Base-by-base conservation (phyloP, 1,140 invertebrate species). In the Drosophila prosaltans region DNA sequence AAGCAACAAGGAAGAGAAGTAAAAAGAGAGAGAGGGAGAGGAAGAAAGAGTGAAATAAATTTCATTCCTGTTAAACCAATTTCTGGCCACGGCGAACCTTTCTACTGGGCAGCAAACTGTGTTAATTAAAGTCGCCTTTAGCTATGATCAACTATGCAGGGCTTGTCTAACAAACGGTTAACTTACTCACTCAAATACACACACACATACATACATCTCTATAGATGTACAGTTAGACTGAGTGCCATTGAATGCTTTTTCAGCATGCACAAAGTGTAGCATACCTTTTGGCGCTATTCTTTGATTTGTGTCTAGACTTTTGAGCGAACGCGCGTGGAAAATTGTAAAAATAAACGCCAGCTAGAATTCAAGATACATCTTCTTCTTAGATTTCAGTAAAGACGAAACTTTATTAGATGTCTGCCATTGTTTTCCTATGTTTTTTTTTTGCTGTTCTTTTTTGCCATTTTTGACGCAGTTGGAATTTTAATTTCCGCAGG, bases 401-500 rank as follows among this genome's bases (percentile, higher is more conserved):
- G 45, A 69, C 69, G 71, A 80, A 80, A 74, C 51, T 74, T 70
- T 72, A 78, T 72, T 66, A 79, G 70, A 73, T 69, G 72, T 67
- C 57, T 65, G 65, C 64, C 69, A 54, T 5, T 71, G 57, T 67
- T 54, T 68, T 51, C 69, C 54, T 57, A 32, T 71, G 11, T 24
- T 48, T 45, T 21, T 57, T 10, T 48, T 57, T 16, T 58, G n/a
- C 16, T 48, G 4, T 60, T 41, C 60, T 41, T 69, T 69, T 59
- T 65, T 65, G 59, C 60, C 72, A 70, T 72, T 75, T 75, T 65
- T 72, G 59, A 64, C 69, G 75, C 65, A 51, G 76, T 67, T 65
- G 65, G 83, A 88, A 86, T 86, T 86, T 82, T 88, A 86, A 86
- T 86, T 82, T 88, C 83, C 79, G 82, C 75, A 73, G n/a, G 4